A percentile compares a stretch with the other conserved stretches of the same genome.
Conservation (phyloP, 2,797 vertebrate genomes). For the Poecilia gillii region DNA sequence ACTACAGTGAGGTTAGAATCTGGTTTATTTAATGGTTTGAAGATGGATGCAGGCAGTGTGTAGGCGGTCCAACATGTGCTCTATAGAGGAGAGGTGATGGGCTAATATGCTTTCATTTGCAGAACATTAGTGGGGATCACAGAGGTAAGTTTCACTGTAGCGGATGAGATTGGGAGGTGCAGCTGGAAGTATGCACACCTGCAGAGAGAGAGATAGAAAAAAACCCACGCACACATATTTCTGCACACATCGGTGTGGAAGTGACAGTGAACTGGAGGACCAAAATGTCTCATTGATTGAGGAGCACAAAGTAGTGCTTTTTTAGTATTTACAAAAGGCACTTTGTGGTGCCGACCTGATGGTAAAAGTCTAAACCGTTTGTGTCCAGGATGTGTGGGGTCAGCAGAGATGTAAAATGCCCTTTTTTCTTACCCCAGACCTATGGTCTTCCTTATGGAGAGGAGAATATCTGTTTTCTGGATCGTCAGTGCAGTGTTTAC, state of each 20-base stretch:
- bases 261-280: not conserved
- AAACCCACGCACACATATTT: not conserved
- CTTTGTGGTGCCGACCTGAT: no score
- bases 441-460: no score
- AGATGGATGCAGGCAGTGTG: no score
- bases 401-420: not conserved
- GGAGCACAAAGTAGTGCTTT: not conserved
- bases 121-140: not conserved
- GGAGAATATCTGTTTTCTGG: not conserved
- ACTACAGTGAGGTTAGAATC: no score
- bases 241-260: no score
- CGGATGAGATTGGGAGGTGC: no score
- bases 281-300: not conserved
- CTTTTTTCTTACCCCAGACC: not conserved
- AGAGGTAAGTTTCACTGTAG: no score
- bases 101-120: not conserved
- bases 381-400: not conserved
- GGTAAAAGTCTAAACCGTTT: not conserved
- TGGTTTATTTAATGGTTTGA: no score
- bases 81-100: not conserved
- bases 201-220: not conserved
- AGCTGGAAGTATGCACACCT: not conserved
- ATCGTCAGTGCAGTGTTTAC: no score
- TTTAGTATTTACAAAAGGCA: no score
- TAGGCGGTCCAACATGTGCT: no score